These are phyloP conservation scores for Drosophila lini DNA, from an alignment of 1,140 invertebrate species.

Conservation along the genomic window DNA sequence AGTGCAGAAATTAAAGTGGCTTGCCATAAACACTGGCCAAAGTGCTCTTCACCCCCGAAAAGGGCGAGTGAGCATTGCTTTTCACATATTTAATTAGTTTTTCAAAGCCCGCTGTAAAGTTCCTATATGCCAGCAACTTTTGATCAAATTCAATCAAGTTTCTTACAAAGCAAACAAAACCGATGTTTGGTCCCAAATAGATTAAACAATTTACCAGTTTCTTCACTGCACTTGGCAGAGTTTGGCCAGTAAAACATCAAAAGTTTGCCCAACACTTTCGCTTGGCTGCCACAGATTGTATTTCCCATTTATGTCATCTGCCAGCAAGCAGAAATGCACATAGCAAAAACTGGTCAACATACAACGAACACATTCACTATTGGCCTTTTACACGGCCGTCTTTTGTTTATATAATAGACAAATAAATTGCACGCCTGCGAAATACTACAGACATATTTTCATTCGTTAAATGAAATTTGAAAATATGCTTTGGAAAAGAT, in stretches of 20 bases:
- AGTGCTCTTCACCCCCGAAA: slow-evolving; percentile 1
- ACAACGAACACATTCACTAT: neutral
- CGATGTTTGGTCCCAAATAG: slow-evolving; percentile 1
- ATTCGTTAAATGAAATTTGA: slow-evolving; percentile 19
- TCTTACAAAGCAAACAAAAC: slow-evolving; percentile 20
- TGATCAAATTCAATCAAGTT: slow-evolving; percentile 29
- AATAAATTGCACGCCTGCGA: slow-evolving; percentile 19
- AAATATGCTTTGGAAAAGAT: slow-evolving; percentile 25
- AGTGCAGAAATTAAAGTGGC: slow-evolving; percentile 11
- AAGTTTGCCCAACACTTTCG: slow-evolving; percentile 40
- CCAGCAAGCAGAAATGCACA: neutral
- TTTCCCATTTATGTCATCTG: slow-evolving; percentile 29
- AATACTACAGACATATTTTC: neutral
- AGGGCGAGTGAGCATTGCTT: slow-evolving; percentile 3
- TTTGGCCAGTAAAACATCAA: slow-evolving; percentile 28
- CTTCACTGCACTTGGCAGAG: neutral
- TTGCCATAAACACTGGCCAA: slow-evolving; percentile 16
- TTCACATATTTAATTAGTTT: slow-evolving; percentile 35
- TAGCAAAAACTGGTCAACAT: neutral
- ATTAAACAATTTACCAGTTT: slow-evolving; percentile 23
- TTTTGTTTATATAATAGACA: slow-evolving; percentile 12
- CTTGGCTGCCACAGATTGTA: slow-evolving; percentile 16
- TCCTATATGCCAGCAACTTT: slow-evolving; percentile 6
- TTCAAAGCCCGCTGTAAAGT: slow-evolving; percentile 5
- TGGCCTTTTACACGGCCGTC: slow-evolving; percentile 1